Base-by-base conservation (phyloP, 2,888 invertebrate species). In the Calameuta idolon region DNA sequence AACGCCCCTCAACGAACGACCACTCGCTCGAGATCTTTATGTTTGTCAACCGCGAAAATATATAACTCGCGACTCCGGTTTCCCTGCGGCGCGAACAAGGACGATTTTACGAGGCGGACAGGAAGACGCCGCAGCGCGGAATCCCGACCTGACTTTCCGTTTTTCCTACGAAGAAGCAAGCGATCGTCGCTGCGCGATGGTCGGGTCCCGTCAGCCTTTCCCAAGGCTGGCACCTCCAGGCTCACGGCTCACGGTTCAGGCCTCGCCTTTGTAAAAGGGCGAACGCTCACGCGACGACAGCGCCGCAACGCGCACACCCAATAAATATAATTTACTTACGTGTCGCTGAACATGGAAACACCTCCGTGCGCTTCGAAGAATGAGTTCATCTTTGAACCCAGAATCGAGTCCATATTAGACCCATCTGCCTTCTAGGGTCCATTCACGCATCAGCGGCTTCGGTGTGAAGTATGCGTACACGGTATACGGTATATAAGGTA, bases 321-420 rank as follows among this genome's bases (percentile, higher is more conserved):
- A 89, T 89, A 89, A 89, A 89, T 89, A 87, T 89, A 79, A 82
- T 87, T 88, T 85, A 81, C 79, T 88, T 88, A 87, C 88, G 79
- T 81, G 82, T 81, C 83, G 84, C 77, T 84, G 86, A 74, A 82
- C 86, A 86, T 68, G 69, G 75, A 76, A 78, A 83, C 83, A 81
- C 79, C 83, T 81, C 81, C 81, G 79, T 78, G 80, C 74, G 73
- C 79, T 73, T 34, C 31, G 85, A 87, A 88, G 88, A 89, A 89
- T 88, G 87, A 90, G 90, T 89, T 89, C 87, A 89, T 88, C 82
- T 83, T 81, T 79, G 78, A 80, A 69, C 33, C 85, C 81, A 83
- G 86, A 89, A 90, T 89, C 86, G 89, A 91, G 90, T 90, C 87
- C 89, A 90, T 90, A 90, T 90, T 90, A 87, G 89, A 77, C 86